These are phyloP conservation scores for Periophthalmodon schlosseri DNA, from an alignment of 2,113 vertebrate species.

Conservation along the genomic window DNA sequence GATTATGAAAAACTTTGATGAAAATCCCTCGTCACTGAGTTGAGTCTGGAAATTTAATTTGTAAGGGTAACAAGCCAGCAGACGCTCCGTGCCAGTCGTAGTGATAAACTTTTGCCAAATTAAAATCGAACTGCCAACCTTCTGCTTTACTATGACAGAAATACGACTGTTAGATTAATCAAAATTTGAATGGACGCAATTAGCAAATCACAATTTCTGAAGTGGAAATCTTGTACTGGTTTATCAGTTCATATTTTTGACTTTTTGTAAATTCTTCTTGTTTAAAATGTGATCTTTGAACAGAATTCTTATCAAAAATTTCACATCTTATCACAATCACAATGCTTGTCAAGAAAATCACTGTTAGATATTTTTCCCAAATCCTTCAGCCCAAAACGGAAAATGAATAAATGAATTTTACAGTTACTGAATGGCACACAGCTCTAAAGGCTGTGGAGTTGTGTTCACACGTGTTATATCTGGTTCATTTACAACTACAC, in stretches of 20 bases:
- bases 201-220: too few species aligned
- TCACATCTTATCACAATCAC: too few species aligned
- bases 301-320: too few species aligned
- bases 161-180: too few species aligned
- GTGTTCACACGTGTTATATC: background rate
- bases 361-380: too few species aligned
- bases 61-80: background rate
- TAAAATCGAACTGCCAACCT: background rate
- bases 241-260: too few species aligned
- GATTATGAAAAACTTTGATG: slow-evolving; percentile 1
- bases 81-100: background rate
- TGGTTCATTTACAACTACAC: background rate
- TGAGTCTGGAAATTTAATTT: background rate
- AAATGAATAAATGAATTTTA: background rate
- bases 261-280: too few species aligned
- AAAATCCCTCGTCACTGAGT: background rate
- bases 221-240: too few species aligned
- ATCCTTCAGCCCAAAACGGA: too few species aligned
- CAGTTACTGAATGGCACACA: background rate
- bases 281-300: too few species aligned
- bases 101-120: background rate
- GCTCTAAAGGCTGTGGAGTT: background rate
- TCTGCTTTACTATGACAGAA: background rate
- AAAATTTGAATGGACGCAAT: too few species aligned
- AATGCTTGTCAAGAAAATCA: too few species aligned